Conservation (phyloP, 2,888 invertebrate species). For the Ischnus inquisitorius region DNA sequence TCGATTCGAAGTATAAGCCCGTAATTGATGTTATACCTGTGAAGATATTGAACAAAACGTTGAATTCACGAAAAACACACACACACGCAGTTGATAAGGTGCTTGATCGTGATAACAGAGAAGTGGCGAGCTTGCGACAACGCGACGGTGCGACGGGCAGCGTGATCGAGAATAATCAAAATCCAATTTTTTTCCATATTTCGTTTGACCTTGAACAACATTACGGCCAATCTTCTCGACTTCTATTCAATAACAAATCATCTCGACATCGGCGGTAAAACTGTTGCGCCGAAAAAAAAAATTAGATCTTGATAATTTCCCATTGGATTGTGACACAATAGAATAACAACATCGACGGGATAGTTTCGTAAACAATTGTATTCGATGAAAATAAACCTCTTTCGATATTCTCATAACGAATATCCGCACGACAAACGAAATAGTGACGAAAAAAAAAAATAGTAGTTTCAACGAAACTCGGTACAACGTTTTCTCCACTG, state of each 20-base stretch:
- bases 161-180: slow-evolving; percentile 4
- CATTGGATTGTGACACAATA: slow-evolving; percentile 8
- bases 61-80: slow-evolving; percentile 32
- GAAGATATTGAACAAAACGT: slow-evolving; percentile 24
- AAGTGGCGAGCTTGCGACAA: neutral
- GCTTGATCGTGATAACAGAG: slow-evolving; percentile 1
- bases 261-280: too few relatives aligned
- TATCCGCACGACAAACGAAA: neutral
- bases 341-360: neutral
- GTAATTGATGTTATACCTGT: neutral
- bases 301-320: neutral
- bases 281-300: neutral
- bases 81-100: slow-evolving; percentile 19
- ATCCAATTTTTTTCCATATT: neutral
- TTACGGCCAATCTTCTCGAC: neutral
- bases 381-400: slow-evolving; percentile 20
- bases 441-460: neutral
- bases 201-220: slow-evolving; percentile 1
- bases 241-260: neutral
- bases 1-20: neutral
- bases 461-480: slow-evolving; percentile 6
- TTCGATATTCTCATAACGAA: slow-evolving; percentile 17
- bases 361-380: slow-evolving; percentile 46
- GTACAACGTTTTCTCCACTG: slow-evolving; percentile 19
- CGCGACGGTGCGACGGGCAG: slow-evolving; percentile 28